phyloP scores from a whole-genome alignment of 1,140 invertebrate genomes.

The Hetaerina americana region DNA sequence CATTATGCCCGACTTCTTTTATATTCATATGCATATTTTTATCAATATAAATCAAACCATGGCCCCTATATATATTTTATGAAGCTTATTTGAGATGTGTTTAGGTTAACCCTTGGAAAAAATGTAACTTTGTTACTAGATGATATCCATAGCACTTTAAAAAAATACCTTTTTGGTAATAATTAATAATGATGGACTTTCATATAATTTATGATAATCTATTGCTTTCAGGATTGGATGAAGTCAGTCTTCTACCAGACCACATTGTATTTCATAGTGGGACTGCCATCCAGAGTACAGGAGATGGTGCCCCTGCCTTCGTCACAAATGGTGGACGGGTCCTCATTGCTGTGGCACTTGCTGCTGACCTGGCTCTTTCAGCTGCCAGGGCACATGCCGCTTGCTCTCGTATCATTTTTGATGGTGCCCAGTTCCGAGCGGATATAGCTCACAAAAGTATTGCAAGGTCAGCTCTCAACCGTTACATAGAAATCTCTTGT shows the following conservation, averaged over 20 bases:
- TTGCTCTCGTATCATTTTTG: constrained; percentile 60
- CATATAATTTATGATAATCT: too few species aligned
- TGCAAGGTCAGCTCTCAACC: constrained; percentile 45
- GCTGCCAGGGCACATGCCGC: constrained; percentile 54
- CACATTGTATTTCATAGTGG: constrained; percentile 54
- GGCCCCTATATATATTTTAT: too few species aligned
- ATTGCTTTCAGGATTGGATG: constrained; percentile 34
- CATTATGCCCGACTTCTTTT: too few species aligned
- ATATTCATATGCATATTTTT: too few species aligned
- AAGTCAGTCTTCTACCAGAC: constrained; percentile 27
- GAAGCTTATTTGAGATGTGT: too few species aligned
- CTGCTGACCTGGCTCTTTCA: constrained; percentile 49
- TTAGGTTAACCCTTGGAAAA: too few species aligned
- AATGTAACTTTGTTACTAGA: too few species aligned
- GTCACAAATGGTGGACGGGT: constrained; percentile 89
- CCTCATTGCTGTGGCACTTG: constrained; percentile 61
- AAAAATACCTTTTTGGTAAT: too few species aligned
- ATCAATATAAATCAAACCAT: too few species aligned
- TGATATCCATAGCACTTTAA: too few species aligned
- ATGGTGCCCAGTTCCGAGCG: constrained; percentile 68
- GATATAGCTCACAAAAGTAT: constrained; percentile 86
- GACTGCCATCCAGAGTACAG: constrained; percentile 23
- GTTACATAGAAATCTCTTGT: constrained; percentile 10
- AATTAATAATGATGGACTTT: too few species aligned
- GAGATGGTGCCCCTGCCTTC: constrained; percentile 39